Evolutionary conservation across 2,797 vertebrate genomes (phyloP).

Genomic region (Morelia viridis): DNA sequence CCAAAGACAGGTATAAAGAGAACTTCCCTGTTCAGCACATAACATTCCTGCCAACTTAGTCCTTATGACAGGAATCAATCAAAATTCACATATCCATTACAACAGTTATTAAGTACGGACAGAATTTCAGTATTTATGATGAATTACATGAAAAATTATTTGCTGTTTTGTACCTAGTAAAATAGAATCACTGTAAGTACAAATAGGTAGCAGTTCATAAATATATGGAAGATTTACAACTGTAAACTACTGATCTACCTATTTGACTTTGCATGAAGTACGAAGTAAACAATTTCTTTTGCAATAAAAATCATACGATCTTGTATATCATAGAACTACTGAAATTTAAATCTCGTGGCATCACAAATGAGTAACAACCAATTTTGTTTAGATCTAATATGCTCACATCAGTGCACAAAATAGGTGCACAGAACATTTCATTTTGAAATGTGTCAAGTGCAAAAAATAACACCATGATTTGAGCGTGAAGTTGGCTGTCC

Average conservation of each 20-base stretch:
- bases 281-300: background rate
- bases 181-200: background rate
- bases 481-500: background rate
- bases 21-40: background rate
- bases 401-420: background rate
- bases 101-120: background rate
- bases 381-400: background rate
- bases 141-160: background rate
- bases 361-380: background rate
- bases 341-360: background rate
- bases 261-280: background rate
- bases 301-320: background rate
- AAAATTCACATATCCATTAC: background rate
- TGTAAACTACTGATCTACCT: background rate
- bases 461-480: background rate
- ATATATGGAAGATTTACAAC: background rate
- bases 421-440: background rate
- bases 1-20: background rate
- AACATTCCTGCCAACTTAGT: background rate
- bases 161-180: background rate
- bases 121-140: background rate
- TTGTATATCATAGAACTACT: background rate
- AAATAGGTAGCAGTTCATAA: background rate
- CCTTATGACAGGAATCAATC: background rate
- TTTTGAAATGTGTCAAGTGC: background rate